Base-by-base conservation (phyloP, 2,113 vertebrate species). In the Triplophysa siluroides region DNA sequence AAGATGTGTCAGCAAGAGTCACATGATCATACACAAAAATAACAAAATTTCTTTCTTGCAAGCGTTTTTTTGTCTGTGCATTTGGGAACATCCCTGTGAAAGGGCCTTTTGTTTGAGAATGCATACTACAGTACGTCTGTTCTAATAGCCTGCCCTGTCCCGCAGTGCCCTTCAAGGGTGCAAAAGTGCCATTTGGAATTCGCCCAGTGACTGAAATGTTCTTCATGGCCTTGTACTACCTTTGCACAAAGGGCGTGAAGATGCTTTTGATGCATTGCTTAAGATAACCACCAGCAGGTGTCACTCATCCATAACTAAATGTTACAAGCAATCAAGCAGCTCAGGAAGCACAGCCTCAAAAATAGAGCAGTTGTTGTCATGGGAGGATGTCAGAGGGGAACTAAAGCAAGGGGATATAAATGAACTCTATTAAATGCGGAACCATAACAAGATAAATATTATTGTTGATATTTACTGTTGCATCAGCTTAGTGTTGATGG, bases 251-350 rank as follows among this genome's bases (percentile, higher is more conserved):
- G 33, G 23, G 56, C 8, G 7, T 70, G 26, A 29, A 79, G 76
- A 65, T 70, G 60, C 61, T 71, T 47, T 41, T 84, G 83, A 81
- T 83, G 14, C 83, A 82, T 87, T 85, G 87, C 88, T 88, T 80
- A 91, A 85, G 66, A 78, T 79, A 86, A 45, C 81, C 88, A 89
- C 92, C 92, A 92, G 89, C 87, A 93, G 92, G 91, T 92, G 92
- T 91, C 91, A 91, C 91, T 90, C 90, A 91, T 82, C 90, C 88
- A 91, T 92, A 90, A 92, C 87, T 86, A 86, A 91, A 91, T 86
- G 79, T 85, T 73, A 74, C 81, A 83, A 56, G 58, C 50, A 85
- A 81, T 80, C 84, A 81, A 85, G 33, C 50, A 78, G 74, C 66
- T 70, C 74, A 67, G 60, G 26, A 78, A 65, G 11, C 62, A 9